Evolutionary conservation across 2,113 vertebrate genomes (phyloP).

Genomic region (Alaudala cheleensis): DNA sequence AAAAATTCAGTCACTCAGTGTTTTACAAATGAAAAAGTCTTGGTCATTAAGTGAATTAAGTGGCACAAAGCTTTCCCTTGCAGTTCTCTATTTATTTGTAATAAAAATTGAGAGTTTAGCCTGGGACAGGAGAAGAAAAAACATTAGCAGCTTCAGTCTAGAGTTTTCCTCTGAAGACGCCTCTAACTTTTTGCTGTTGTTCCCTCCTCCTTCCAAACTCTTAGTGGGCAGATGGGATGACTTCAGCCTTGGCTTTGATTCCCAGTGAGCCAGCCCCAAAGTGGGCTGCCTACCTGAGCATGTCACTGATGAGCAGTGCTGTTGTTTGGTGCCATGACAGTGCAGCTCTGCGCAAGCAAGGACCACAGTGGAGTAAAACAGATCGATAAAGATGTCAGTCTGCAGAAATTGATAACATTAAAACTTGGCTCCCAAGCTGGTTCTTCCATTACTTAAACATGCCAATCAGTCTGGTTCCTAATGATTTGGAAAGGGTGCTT

Average conservation of each 20-base stretch:
- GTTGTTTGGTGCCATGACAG: fast-evolving
- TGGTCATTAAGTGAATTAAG: neutral
- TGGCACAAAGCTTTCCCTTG: neutral
- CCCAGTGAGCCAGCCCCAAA: neutral
- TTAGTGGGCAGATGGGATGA: neutral
- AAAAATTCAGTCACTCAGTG: neutral
- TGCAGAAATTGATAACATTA: neutral
- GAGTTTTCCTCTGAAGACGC: neutral
- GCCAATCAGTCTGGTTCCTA: neutral
- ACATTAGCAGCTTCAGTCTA: neutral
- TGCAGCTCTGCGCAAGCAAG: neutral
- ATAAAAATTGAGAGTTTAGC: neutral
- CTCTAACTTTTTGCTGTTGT: neutral
- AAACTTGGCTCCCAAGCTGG: neutral
- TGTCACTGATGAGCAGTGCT: neutral
- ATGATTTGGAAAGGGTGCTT: neutral
- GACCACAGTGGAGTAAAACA: neutral
- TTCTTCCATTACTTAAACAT: neutral
- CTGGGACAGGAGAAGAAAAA: neutral
- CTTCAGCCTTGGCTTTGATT: neutral
- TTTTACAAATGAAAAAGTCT: neutral
- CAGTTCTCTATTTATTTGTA: neutral
- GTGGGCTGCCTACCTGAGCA: neutral
- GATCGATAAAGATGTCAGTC: neutral
- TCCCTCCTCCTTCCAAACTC: neutral